These are phyloP conservation scores for Acanthoscelides obtectus DNA, from an alignment of 2,888 invertebrate genomes.

Conservation along the genomic window DNA sequence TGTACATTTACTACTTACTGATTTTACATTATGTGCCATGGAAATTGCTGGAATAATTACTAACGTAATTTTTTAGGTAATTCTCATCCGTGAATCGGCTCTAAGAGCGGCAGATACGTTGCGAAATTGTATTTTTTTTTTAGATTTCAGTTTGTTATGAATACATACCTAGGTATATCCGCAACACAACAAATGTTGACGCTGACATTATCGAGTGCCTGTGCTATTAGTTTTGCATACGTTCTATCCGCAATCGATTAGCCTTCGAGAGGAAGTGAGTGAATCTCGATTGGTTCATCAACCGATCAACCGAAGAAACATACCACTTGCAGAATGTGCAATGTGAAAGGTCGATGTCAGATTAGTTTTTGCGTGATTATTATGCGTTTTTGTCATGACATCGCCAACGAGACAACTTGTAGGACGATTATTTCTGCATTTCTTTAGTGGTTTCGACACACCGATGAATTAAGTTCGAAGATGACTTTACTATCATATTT, in stretches of 20 bases:
- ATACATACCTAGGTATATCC: too few relatives aligned
- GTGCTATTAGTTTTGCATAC: neutral
- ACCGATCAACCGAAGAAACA: neutral
- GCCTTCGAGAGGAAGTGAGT: neutral
- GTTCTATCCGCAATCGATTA: neutral
- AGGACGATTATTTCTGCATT: neutral
- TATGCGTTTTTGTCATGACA: neutral
- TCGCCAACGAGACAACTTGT: slow-evolving; percentile 13
- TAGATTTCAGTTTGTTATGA: too few relatives aligned
- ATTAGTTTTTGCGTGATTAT: neutral
- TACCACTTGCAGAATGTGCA: neutral
- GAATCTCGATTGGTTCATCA: neutral
- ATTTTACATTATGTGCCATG: too few relatives aligned
- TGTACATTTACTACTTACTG: too few relatives aligned
- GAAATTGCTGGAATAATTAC: too few relatives aligned
- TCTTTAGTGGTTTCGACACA: neutral
- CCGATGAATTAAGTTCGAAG: too few relatives aligned
- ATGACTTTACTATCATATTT: too few relatives aligned
- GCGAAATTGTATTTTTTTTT: too few relatives aligned
- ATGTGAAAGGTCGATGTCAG: neutral
- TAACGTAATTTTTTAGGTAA: too few relatives aligned
- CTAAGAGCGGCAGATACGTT: too few relatives aligned
- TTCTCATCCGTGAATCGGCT: too few relatives aligned
- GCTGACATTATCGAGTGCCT: neutral
- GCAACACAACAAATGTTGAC: neutral